phyloP scores from a whole-genome alignment of 2,113 vertebrate species.

The Apteryx mantelli region DNA sequence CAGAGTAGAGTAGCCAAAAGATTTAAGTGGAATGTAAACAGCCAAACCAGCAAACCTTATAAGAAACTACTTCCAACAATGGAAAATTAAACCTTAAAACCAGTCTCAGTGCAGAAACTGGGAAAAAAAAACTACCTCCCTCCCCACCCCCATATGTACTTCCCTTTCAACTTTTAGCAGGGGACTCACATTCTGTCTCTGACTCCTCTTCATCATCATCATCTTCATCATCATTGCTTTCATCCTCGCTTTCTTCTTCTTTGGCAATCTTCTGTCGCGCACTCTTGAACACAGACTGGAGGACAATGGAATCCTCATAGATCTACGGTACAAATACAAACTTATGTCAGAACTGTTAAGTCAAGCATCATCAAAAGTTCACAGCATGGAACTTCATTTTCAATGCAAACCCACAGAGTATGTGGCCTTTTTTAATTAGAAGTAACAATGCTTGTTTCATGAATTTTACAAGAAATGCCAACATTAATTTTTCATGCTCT shows the following conservation, averaged over 20 bases:
- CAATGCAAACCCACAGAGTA: not conserved
- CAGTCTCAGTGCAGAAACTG: not conserved
- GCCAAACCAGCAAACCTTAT: not conserved
- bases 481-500: not conserved
- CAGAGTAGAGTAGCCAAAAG: not conserved
- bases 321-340: slow-evolving; percentile 80
- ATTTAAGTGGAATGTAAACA: not conserved
- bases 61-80: not conserved
- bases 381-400: not conserved
- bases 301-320: slow-evolving; percentile 97
- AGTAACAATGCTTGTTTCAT: not conserved
- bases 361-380: slow-evolving; percentile 2
- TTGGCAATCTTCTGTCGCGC: slow-evolving; percentile 96
- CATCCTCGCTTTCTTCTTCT: slow-evolving; percentile 94
- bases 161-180: not conserved
- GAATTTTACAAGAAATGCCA: not conserved
- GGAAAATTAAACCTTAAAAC: not conserved
- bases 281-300: slow-evolving; percentile 97
- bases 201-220: slow-evolving; percentile 88
- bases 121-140: not conserved
- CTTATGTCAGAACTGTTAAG: not conserved
- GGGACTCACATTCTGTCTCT: slow-evolving; percentile 88
- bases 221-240: slow-evolving; percentile 88
- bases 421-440: not conserved
- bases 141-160: not conserved